These are phyloP conservation scores for Andrena praecox DNA, from an alignment of 2,888 invertebrate species.

Conservation along the genomic window DNA sequence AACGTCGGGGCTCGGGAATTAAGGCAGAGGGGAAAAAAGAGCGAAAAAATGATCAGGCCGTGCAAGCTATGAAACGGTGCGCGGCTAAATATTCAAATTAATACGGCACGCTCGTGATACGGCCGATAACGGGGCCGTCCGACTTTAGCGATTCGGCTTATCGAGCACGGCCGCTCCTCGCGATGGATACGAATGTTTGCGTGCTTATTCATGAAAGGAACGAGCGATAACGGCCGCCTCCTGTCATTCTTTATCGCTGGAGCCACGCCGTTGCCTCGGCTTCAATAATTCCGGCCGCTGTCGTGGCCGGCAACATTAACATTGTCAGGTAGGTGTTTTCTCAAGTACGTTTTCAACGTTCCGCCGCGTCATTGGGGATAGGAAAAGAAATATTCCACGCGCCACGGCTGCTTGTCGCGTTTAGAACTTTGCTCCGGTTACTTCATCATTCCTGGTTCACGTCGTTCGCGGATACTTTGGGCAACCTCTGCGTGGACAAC, in stretches of 20 bases:
- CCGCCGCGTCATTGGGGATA: slow-evolving; percentile 46
- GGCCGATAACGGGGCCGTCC: slow-evolving; percentile 64
- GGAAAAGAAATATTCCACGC: slow-evolving; percentile 12
- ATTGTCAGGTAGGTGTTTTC: slow-evolving; percentile 60
- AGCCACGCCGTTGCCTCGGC: slow-evolving; percentile 61
- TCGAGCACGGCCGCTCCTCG: slow-evolving; percentile 69
- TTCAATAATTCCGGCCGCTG: slow-evolving; percentile 68
- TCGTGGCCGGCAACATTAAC: slow-evolving; percentile 63
- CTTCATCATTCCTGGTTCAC: neutral
- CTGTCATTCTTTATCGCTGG: slow-evolving; percentile 69
- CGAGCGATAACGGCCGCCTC: slow-evolving; percentile 66
- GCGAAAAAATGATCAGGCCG: slow-evolving; percentile 21
- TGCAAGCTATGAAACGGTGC: slow-evolving; percentile 44
- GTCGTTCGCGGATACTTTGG: neutral
- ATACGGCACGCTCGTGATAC: slow-evolving; percentile 66
- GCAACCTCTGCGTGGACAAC: too few relatives aligned
- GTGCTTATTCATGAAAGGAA: slow-evolving; percentile 74
- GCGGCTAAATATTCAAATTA: slow-evolving; percentile 71
- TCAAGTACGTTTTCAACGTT: slow-evolving; percentile 56
- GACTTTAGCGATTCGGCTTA: slow-evolving; percentile 74
- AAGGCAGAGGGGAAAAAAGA: neutral
- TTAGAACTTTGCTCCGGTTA: neutral
- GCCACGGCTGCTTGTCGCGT: slow-evolving; percentile 2
- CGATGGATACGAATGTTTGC: slow-evolving; percentile 68
- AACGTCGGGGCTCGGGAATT: slow-evolving; percentile 16